Percentiles rank a stretch among this genome's conserved stretches.
Evolutionary conservation across 2,888 invertebrate genomes (phyloP).

Genomic region (Lasioglossum lativentre): DNA sequence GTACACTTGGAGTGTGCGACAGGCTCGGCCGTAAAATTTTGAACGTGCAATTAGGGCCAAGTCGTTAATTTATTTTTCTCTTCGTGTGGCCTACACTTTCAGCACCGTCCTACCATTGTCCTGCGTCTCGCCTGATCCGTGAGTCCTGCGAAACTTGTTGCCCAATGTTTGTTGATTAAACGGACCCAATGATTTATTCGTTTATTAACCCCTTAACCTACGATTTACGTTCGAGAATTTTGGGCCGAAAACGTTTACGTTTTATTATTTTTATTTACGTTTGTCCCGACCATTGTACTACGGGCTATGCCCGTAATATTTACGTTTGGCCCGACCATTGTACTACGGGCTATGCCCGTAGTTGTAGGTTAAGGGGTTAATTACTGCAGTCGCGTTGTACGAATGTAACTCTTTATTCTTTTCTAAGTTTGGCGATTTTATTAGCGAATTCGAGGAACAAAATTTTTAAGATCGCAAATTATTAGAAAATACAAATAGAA

Average conservation of each 20-base stretch:
- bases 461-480: background rate
- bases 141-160: background rate
- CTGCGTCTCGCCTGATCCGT: background rate
- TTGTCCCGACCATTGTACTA: too few relatives aligned
- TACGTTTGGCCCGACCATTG: too few relatives aligned
- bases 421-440: background rate
- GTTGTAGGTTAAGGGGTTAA: too few relatives aligned
- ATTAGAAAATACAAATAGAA: background rate
- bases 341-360: too few relatives aligned
- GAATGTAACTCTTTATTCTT: background rate
- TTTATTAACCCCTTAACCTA: too few relatives aligned
- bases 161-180: conserved; percentile 3
- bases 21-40: conserved; percentile 70
- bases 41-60: conserved; percentile 74
- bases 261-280: too few relatives aligned
- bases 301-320: too few relatives aligned
- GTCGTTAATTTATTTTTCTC: conserved; percentile 74
- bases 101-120: conserved; percentile 46
- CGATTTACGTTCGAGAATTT: too few relatives aligned
- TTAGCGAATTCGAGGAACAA: background rate
- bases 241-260: too few relatives aligned
- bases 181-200: background rate
- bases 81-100: conserved; percentile 62
- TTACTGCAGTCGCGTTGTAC: background rate
- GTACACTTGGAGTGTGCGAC: conserved; percentile 65